Evolutionary conservation across 2,113 vertebrate genomes (phyloP), one percentile per base, ranked within the genome.

Genomic region (Lethenteron reissneri): DNA sequence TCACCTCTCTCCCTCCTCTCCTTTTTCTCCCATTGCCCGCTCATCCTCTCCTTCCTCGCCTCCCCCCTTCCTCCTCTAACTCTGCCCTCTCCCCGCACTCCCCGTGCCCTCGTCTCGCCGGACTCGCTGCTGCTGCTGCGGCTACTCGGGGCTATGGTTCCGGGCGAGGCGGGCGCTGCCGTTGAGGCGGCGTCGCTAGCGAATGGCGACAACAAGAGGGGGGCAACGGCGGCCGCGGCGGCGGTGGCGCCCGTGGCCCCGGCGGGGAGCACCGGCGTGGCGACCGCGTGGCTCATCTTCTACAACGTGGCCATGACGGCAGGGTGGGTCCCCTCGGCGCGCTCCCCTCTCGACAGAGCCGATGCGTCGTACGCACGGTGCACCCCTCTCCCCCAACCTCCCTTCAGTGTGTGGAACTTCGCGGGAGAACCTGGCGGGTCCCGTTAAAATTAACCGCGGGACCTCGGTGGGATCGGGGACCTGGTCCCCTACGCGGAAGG

Each of bases 221-320:
- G 5, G 82, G 83, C 80, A 75, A 82, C 75, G 78, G 78, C 79
- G 79, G 82, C 75, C 76, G 86, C 74, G 74, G 76, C 74, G 70
- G 79, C 75, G 72, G 74, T 75, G 76, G 86, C 74, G 74, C 75
- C 74, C 70, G 79, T 75, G 72, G 74, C 74, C 17, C 69, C 77
- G 57, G 83, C 81, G 78, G 85, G 81, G 70, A 86, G 83, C 80
- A 86, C 76, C 75, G 88, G 88, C 2, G 75, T 95, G 78, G 90
- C 88, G 17, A 92, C 86, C 58, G 88, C 88, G 21, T 95, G 92
- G 75, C 74, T 95, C 78, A 88, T 95, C 77, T 85, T 95, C 73
- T 95, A 95, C 80, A 95, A 95, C 77, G 90, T 95, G 79, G 85
- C 94, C 76, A 92, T 95, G 91, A 95, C 91, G 70, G 91, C 91